Evolutionary conservation across 2,888 invertebrate species (phyloP).

Genomic region (Adineta ricciae): DNA sequence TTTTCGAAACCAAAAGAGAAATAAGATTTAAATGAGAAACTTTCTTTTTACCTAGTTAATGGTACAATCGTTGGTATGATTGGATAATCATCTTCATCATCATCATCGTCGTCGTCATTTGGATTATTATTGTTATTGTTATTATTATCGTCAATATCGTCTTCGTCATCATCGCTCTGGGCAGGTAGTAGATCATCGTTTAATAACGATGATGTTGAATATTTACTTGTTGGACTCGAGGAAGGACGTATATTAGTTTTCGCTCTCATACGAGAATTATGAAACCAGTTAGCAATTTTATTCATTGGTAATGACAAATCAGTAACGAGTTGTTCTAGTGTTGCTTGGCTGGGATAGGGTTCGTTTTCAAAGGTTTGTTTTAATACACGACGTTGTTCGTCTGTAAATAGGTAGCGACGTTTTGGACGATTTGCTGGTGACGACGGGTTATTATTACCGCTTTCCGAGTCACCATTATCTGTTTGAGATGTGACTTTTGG

Average conservation of each 20-base stretch:
- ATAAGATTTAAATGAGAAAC: no score
- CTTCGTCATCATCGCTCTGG: neutral
- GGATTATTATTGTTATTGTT: no score
- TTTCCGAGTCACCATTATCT: neutral
- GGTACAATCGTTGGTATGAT: neutral
- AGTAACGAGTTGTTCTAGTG: constrained; percentile 83
- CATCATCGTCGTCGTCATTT: neutral
- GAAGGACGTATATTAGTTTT: neutral
- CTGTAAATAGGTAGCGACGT: constrained; percentile 78
- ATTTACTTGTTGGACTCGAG: neutral
- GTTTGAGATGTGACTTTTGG: neutral
- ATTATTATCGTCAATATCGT: neutral
- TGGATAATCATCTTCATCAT: neutral
- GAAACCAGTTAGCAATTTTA: constrained; percentile 99
- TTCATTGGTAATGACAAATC: constrained; percentile 81
- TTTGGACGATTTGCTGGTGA: constrained; percentile 41
- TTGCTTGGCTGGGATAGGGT: constrained; percentile 89
- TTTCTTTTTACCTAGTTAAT: neutral
- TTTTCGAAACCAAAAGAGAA: no score
- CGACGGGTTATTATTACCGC: constrained; percentile 52
- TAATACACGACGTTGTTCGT: constrained; percentile 92
- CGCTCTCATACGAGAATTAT: constrained; percentile 68
- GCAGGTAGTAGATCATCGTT: neutral
- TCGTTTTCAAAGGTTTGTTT: constrained; percentile 84
- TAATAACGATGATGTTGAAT: neutral